Conservation (phyloP, 1,140 invertebrate species). For the Drosophila azteca region DNA sequence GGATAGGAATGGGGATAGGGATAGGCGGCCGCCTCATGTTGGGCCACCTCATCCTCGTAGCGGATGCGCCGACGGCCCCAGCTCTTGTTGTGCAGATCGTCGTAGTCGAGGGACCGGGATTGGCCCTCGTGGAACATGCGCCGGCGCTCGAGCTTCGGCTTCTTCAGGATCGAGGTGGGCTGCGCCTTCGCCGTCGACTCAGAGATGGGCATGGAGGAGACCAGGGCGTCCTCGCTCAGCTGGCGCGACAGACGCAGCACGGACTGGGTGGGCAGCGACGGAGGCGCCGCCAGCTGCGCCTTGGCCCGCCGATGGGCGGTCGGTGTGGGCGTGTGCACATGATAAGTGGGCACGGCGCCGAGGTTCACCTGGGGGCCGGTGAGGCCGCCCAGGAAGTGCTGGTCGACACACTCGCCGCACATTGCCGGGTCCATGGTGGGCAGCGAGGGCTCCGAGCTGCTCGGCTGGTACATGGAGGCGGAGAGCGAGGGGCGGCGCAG, state of each 20-base stretch:
- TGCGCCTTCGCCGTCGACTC: conserved; percentile 62
- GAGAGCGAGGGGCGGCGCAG: conserved; percentile 70
- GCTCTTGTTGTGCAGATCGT: conserved; percentile 79
- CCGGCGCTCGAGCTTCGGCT: conserved; percentile 74
- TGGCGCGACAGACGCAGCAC: conserved; percentile 75
- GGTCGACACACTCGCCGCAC: conserved; percentile 81
- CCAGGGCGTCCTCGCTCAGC: conserved; percentile 75
- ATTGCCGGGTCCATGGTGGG: conserved; percentile 75
- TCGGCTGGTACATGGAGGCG: conserved; percentile 56
- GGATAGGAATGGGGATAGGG: conserved; percentile 35
- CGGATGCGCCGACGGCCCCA: conserved; percentile 78
- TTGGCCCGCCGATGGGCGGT: conserved; percentile 73
- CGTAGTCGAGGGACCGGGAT: conserved; percentile 79
- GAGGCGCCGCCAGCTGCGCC: conserved; percentile 61
- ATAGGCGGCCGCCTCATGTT: conserved; percentile 27
- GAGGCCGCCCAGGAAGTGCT: conserved; percentile 73
- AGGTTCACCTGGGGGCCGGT: conserved; percentile 74
- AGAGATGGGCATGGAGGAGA: conserved; percentile 75
- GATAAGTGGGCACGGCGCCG: conserved; percentile 76
- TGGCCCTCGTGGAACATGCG: conserved; percentile 77
- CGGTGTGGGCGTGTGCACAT: conserved; percentile 80
- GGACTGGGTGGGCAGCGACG: conserved; percentile 73
- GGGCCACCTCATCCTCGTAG: conserved; percentile 73
- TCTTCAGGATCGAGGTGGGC: conserved; percentile 78
- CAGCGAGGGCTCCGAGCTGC: conserved; percentile 61